A percentile compares a stretch with the other conserved stretches of the same genome.
These are phyloP conservation scores for Drosophila quinaria DNA, from an alignment of 2,888 invertebrate species.

Conservation along the genomic window DNA sequence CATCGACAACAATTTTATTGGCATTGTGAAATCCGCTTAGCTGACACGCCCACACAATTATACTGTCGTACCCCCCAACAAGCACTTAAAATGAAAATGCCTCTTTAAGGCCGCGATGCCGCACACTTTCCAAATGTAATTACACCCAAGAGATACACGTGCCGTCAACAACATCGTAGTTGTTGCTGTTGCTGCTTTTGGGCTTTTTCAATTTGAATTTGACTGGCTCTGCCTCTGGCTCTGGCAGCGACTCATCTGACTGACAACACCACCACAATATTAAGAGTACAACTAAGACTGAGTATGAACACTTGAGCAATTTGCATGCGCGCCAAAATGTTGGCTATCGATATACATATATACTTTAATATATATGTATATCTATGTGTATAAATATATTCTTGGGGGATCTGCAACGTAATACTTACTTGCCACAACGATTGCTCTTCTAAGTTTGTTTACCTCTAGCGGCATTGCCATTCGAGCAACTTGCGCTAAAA, in stretches of 20 bases:
- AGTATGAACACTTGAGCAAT: slow-evolving; percentile 24
- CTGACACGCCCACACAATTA: slow-evolving; percentile 21
- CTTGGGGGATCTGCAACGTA: slow-evolving; percentile 1
- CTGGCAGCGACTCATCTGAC: slow-evolving; percentile 37
- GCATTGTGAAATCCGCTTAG: slow-evolving; percentile 51
- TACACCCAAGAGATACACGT: slow-evolving; percentile 77
- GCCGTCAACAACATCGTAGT: slow-evolving; percentile 59
- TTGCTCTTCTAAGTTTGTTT: slow-evolving; percentile 46
- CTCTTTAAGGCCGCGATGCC: slow-evolving; percentile 50
- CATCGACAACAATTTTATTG: slow-evolving; percentile 51
- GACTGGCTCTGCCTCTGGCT: slow-evolving; percentile 42
- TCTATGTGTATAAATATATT: slow-evolving; percentile 6
- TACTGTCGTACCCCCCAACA: slow-evolving; percentile 8
- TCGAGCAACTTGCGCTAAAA: slow-evolving; percentile 16
- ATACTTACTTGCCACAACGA: slow-evolving; percentile 7
- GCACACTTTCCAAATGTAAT: slow-evolving; percentile 76
- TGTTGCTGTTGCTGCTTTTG: slow-evolving; percentile 23
- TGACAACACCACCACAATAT: slow-evolving; percentile 40
- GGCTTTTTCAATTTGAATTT: slow-evolving; percentile 65
- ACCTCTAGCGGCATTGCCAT: slow-evolving; percentile 50
- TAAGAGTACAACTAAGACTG: slow-evolving; percentile 16
- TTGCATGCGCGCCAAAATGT: slow-evolving; percentile 38
- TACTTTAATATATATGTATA: neutral
- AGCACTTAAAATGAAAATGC: slow-evolving; percentile 52
- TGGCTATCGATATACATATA: slow-evolving; percentile 10